Conservation (phyloP, 2,113 vertebrate species). For the Misgurnus anguillicaudatus region DNA sequence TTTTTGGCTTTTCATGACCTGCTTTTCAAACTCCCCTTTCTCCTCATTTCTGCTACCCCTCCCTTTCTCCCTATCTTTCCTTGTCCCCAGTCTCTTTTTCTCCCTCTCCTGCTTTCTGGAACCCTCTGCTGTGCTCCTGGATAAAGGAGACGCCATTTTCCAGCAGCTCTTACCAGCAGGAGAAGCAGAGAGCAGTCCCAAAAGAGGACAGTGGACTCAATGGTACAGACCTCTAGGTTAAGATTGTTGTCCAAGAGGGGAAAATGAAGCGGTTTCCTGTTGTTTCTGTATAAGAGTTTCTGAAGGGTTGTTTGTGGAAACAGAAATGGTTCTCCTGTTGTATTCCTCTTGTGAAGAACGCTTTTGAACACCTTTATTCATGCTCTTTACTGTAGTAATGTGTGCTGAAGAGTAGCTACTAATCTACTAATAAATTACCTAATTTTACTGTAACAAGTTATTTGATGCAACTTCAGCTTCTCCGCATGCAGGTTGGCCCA, state of each 20-base stretch:
- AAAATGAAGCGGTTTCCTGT: not conserved
- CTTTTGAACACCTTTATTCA: too few species aligned
- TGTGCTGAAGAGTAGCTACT: too few species aligned
- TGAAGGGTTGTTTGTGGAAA: too few species aligned
- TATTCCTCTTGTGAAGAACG: too few species aligned
- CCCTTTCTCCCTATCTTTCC: conserved; percentile 38
- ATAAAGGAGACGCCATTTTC: conserved; percentile 65
- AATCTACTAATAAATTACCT: too few species aligned
- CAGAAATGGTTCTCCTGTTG: too few species aligned
- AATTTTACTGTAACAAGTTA: too few species aligned
- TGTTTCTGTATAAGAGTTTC: not conserved
- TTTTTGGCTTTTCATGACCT: conserved; percentile 45
- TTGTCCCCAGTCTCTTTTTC: conserved; percentile 57
- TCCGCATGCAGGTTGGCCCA: too few species aligned
- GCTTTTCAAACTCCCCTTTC: conserved; percentile 44
- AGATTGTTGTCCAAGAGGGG: not conserved
- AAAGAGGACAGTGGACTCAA: conserved; percentile 75
- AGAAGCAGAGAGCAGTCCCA: conserved; percentile 66
- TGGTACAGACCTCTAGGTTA: conserved; percentile 68
- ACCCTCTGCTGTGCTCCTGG: conserved; percentile 60
- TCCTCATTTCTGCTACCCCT: conserved; percentile 42
- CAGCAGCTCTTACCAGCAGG: conserved; percentile 64
- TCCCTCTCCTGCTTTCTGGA: conserved; percentile 65
- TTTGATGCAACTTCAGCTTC: too few species aligned
- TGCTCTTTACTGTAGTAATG: too few species aligned